Base-by-base conservation (phyloP, 1,140 invertebrate species). In the Hylaeus volcanicus region DNA sequence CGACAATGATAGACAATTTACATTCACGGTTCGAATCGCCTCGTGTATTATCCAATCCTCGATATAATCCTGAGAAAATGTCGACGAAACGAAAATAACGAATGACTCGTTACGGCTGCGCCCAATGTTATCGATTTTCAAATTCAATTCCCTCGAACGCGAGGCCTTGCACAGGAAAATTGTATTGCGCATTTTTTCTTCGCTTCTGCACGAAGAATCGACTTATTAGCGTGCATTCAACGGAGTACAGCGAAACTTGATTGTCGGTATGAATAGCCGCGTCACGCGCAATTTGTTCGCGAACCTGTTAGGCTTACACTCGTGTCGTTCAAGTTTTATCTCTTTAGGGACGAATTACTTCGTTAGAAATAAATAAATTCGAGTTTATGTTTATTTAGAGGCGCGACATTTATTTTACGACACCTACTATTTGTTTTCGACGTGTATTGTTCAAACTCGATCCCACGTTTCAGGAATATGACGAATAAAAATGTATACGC, bases 371-470 rank as follows among this genome's bases (percentile, higher is more conserved):
- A 26, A 26, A 26, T 26, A 26, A 26, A 26, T 26, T 26, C 26
- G 26, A 26, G 26, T 26, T 26, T 26, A 26, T 26, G 26, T 26
- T 26, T 26, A 26, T 26, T 26, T 26, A 26, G 26, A 26, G 26
- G 26, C 26, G 26, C 26, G 15, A 15, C 56, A 61, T 71, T 61
- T 61, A 71, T 71, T 77, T 68, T 45, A 1, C 37, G 26, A 14
- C 65, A 61, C 8, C 45, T 61, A 45, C 51, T 77, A 77, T 71
- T 48, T 65, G 56, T 77, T 69, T 45, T 53, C 26, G 11, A 6
- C 26, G 26, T 41, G 6, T 53, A 64, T n/a, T 43, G 37, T 2
- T 9, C 11, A 58, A 63, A 63, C 14, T 74, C 39, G 64, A 9
- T 9, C 8, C 1, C 9, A 9, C 2, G 51, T 51, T 9, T 51